Conservation (phyloP, 2,888 invertebrate species). For the Synergus laeviventris region DNA sequence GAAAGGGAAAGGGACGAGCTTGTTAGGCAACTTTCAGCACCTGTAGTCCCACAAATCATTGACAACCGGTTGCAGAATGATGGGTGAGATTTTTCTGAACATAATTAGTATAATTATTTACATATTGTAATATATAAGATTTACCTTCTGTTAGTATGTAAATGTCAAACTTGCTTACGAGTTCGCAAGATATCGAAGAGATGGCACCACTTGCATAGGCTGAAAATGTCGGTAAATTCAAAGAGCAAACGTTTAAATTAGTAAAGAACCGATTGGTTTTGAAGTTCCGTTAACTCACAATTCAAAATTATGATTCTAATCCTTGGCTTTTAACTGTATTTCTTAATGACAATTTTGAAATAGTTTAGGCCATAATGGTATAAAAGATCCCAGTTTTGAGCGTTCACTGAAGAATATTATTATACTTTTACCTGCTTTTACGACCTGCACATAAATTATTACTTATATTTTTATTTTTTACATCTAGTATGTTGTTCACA, state of each 20-base stretch:
- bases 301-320: too few species aligned
- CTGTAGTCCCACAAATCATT: conserved; percentile 65
- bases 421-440: too few species aligned
- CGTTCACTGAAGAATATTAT: neutral
- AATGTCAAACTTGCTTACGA: neutral
- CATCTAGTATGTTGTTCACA: too few species aligned
- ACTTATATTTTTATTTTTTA: too few species aligned
- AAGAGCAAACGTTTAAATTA: neutral
- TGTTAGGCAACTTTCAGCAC: conserved; percentile 76
- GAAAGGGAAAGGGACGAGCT: conserved; percentile 79
- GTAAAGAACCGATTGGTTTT: too few species aligned
- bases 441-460: too few species aligned
- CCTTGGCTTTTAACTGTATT: too few species aligned
- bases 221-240: neutral
- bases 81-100: conserved; percentile 72
- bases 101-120: conserved; percentile 13
- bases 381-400: neutral
- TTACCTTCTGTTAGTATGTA: neutral
- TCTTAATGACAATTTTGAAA: too few species aligned
- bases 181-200: neutral
- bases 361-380: too few species aligned
- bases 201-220: neutral
- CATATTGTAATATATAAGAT: neutral
- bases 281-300: too few species aligned
- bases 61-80: conserved; percentile 77